Percentiles rank a stretch among this genome's conserved stretches.
phyloP scores from a whole-genome alignment of 2,113 vertebrate species.

The Chaetodon trifascialis region DNA sequence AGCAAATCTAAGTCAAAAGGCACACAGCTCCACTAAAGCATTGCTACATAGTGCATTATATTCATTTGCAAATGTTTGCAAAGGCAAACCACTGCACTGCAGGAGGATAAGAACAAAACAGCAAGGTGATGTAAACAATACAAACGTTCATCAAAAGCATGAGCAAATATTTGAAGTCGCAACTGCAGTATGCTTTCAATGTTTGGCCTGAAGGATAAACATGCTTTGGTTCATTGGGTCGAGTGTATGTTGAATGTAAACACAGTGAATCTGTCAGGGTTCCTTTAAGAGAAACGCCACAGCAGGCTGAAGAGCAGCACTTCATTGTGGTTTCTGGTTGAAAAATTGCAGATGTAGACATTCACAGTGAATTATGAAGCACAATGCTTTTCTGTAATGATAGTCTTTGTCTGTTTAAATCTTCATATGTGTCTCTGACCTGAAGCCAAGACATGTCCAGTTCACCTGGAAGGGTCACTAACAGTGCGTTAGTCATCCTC shows the following conservation, averaged over 20 bases:
- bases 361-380: no score
- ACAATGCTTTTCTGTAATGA: no score
- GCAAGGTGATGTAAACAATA: background rate
- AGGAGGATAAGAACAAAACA: background rate
- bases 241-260: background rate
- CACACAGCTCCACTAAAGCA: background rate
- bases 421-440: no score
- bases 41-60: background rate
- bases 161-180: background rate
- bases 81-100: background rate
- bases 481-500: no score
- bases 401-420: no score
- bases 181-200: background rate
- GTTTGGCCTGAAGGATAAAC: background rate
- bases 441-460: no score
- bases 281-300: no score
- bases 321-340: no score
- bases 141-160: background rate
- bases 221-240: background rate
- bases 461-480: no score
- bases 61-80: background rate
- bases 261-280: background rate
- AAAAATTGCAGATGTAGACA: no score
- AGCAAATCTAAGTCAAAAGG: background rate
- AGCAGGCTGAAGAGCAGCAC: no score